A percentile compares a stretch with the other conserved stretches of the same genome.
phyloP scores from a whole-genome alignment of 1,140 invertebrate species.

The Araneus ventricosus region DNA sequence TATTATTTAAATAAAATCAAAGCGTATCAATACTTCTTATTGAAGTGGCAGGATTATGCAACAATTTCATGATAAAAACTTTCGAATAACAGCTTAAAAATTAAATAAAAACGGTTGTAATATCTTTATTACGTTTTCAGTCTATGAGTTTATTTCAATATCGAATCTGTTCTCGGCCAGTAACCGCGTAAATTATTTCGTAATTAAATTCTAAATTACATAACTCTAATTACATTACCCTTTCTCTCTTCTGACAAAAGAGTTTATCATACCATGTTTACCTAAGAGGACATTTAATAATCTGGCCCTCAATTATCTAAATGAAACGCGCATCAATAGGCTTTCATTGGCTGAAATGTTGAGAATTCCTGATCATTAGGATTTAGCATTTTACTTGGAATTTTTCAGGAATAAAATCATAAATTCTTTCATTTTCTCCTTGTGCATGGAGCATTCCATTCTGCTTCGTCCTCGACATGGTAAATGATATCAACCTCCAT shows the following conservation, averaged over 20 bases:
- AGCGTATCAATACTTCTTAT: too few relatives aligned
- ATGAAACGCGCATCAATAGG: background rate
- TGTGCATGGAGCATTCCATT: background rate
- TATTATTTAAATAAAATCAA: too few relatives aligned
- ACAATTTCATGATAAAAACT: too few relatives aligned
- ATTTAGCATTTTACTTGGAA: background rate
- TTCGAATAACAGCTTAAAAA: too few relatives aligned
- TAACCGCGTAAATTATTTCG: background rate
- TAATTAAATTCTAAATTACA: background rate
- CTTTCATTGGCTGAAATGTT: conserved; percentile 12
- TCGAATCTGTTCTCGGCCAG: too few relatives aligned
- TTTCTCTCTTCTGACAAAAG: background rate
- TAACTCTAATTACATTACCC: background rate
- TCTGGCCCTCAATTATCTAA: background rate
- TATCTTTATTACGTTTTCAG: too few relatives aligned
- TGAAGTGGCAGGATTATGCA: too few relatives aligned
- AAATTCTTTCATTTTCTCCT: conserved; percentile 39
- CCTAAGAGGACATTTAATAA: background rate
- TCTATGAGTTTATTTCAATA: too few relatives aligned
- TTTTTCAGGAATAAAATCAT: conserved; percentile 11
- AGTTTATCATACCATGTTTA: background rate
- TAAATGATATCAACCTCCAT: conserved; percentile 58
- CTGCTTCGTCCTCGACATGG: conserved; percentile 25
- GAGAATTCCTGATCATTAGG: conserved; percentile 8
- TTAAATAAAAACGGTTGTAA: too few relatives aligned